phyloP scores from a whole-genome alignment of 2,797 vertebrate genomes.

The Sebastes hubbsi region DNA sequence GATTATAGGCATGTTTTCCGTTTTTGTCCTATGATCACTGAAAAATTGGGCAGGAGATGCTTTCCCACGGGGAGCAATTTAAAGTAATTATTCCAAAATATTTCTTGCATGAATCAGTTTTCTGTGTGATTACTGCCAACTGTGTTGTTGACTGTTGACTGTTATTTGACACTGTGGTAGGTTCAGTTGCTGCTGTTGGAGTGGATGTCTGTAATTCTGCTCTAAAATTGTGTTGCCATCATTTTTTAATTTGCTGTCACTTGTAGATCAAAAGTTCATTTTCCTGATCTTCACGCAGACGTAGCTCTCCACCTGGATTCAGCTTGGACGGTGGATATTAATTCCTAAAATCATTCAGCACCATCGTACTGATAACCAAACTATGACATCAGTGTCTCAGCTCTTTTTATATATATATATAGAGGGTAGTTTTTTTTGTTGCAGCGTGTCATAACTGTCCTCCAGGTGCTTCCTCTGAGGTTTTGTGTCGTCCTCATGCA shows the following conservation, averaged over 20 bases:
- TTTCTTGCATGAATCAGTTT: neutral
- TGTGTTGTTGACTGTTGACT: too few relatives aligned
- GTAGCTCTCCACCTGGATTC: neutral
- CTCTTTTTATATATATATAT: neutral
- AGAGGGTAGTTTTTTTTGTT: neutral
- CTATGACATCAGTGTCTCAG: neutral
- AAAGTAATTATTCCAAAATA: neutral
- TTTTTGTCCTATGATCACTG: neutral
- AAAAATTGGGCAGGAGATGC: neutral
- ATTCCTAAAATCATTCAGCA: neutral
- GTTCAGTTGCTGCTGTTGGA: too few relatives aligned
- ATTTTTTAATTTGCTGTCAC: neutral
- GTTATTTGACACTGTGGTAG: neutral
- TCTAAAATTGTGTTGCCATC: neutral
- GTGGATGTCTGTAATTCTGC: too few relatives aligned
- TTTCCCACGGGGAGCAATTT: neutral
- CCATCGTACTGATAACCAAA: neutral
- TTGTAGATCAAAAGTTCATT: neutral
- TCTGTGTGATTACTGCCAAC: too few relatives aligned
- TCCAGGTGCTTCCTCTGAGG: slow-evolving; percentile 13
- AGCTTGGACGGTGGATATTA: neutral
- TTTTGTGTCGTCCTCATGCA: neutral
- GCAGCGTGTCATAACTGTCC: neutral
- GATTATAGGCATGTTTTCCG: neutral
- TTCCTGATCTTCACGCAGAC: neutral